Percentiles rank a stretch among this genome's conserved stretches.
These are phyloP conservation scores for Drosophila rubida DNA, from an alignment of 2,888 invertebrate species.

Conservation along the genomic window DNA sequence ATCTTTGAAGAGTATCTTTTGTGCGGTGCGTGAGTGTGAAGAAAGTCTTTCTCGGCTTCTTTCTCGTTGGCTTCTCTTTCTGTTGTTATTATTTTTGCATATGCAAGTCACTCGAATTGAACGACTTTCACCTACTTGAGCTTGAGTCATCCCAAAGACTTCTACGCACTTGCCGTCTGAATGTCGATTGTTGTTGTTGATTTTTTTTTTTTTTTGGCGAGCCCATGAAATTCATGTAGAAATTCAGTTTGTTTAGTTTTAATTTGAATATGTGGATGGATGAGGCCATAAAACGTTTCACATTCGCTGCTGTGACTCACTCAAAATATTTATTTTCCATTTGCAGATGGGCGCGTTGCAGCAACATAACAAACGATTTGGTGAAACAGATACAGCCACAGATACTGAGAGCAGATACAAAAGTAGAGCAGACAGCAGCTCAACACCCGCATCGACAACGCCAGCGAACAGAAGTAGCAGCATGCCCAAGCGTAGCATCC, in stretches of 20 bases:
- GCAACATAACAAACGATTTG: constrained; percentile 40
- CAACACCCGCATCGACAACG: constrained; percentile 28
- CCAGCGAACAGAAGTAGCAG: constrained; percentile 20
- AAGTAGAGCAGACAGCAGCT: constrained; percentile 46
- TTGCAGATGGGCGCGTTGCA: constrained; percentile 80
- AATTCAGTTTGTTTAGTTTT: constrained; percentile 55
- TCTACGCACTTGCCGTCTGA: constrained; percentile 73
- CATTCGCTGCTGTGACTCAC: constrained; percentile 66
- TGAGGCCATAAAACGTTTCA: constrained; percentile 64
- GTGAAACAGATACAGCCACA: constrained; percentile 28
- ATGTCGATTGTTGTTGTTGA: constrained; percentile 31
- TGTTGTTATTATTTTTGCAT: constrained; percentile 64
- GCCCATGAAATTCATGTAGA: constrained; percentile 57
- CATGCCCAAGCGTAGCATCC: constrained; percentile 39
- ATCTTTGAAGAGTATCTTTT: constrained; percentile 27
- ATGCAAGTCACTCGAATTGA: constrained; percentile 75
- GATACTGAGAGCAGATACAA: constrained; percentile 13
- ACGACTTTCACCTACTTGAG: constrained; percentile 75
- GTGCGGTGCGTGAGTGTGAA: constrained; percentile 12
- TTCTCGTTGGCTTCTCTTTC: constrained; percentile 6
- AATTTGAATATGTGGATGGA: constrained; percentile 59
- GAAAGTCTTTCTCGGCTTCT: constrained; percentile 41
- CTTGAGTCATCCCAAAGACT: constrained; percentile 63
- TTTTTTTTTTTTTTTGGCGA: constrained; percentile 52
- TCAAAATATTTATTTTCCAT: constrained; percentile 33